phyloP scores from a whole-genome alignment of 2,888 invertebrate genomes.

The Thymelicus acteon region DNA sequence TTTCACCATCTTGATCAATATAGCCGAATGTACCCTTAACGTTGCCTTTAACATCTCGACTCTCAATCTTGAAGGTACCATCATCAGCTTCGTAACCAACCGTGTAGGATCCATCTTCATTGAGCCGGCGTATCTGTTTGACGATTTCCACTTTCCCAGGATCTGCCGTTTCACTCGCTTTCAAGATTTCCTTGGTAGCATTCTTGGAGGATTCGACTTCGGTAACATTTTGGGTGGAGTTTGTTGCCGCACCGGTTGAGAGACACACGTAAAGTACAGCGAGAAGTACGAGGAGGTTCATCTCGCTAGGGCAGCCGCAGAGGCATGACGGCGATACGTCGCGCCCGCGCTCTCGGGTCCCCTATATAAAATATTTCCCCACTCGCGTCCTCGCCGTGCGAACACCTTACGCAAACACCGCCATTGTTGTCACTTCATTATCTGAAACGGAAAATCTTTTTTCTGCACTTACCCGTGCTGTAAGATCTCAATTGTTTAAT shows the following conservation, averaged over 20 bases:
- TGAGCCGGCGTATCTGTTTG: conserved; percentile 91
- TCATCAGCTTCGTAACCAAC: conserved; percentile 94
- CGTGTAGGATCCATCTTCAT: conserved; percentile 93
- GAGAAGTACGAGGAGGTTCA: conserved; percentile 70
- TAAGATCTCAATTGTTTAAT: conserved; percentile 81
- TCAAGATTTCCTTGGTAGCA: conserved; percentile 82
- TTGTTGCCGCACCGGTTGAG: conserved; percentile 51
- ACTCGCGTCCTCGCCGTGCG: conserved; percentile 74
- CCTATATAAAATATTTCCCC: conserved; percentile 84
- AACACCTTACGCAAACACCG: conserved; percentile 73
- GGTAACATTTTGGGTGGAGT: conserved; percentile 51
- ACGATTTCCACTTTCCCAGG: conserved; percentile 90
- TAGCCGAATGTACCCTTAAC: conserved; percentile 94
- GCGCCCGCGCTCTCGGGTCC: conserved; percentile 64
- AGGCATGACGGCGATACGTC: conserved; percentile 79
- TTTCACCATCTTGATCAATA: conserved; percentile 90
- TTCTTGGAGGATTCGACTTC: conserved; percentile 55
- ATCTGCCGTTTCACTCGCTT: conserved; percentile 87
- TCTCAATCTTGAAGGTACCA: conserved; percentile 94
- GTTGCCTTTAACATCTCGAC: conserved; percentile 90
- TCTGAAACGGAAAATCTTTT: conserved; percentile 85
- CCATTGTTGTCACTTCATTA: conserved; percentile 84
- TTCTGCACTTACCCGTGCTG: conserved; percentile 71
- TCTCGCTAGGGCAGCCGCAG: conserved; percentile 70
- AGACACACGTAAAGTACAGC: conserved; percentile 68